These are phyloP conservation scores for Brachyhypopomus gauderio DNA, from an alignment of 2,113 vertebrate genomes.

Conservation along the genomic window DNA sequence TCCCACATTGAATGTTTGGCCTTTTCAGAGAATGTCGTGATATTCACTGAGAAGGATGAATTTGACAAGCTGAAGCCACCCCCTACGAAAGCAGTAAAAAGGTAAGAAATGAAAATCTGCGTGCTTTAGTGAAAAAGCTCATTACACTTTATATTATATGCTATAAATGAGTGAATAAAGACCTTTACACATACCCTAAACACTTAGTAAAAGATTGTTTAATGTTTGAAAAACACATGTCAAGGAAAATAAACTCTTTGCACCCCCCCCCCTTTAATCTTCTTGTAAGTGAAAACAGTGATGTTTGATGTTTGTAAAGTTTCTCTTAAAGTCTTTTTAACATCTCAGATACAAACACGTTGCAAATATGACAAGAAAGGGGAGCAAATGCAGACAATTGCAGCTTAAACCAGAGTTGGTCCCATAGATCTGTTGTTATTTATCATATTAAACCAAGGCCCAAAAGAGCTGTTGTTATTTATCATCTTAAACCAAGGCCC, in stretches of 20 bases:
- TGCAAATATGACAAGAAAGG: constrained; percentile 34
- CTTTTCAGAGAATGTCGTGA: constrained; percentile 86
- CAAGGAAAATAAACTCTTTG: neutral
- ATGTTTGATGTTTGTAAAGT: too few relatives aligned
- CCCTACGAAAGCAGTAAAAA: constrained; percentile 89
- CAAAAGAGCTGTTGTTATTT: too few relatives aligned
- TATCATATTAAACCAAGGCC: too few relatives aligned
- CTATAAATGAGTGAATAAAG: too few relatives aligned
- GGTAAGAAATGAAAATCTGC: constrained; percentile 70
- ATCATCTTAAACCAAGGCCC: neutral
- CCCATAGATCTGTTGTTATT: too few relatives aligned
- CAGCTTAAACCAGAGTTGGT: neutral
- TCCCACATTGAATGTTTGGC: too few relatives aligned
- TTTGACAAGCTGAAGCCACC: constrained; percentile 91
- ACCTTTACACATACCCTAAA: too few relatives aligned
- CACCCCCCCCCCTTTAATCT: neutral
- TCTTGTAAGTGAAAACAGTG: neutral
- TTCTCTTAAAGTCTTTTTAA: neutral
- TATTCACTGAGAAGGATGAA: constrained; percentile 94
- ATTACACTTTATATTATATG: too few relatives aligned
- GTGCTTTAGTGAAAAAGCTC: too few relatives aligned
- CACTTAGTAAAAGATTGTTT: too few relatives aligned
- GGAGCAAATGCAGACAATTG: constrained; percentile 28
- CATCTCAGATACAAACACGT: constrained; percentile 9
- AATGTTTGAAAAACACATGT: constrained; percentile 83